Conservation (phyloP, 2,113 vertebrate genomes). For the Otocyon megalotis region DNA sequence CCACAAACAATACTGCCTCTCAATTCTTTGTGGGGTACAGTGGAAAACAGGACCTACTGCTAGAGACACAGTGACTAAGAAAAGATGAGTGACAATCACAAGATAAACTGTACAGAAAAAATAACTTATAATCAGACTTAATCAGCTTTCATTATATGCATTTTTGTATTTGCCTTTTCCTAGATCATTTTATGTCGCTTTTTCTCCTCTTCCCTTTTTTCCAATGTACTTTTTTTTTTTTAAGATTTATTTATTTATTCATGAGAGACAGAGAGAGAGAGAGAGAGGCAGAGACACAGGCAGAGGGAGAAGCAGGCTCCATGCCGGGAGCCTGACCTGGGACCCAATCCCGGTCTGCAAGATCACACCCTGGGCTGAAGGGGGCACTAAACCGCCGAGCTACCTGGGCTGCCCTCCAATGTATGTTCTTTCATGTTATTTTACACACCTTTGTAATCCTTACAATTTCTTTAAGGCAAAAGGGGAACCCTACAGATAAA, state of each 20-base stretch:
- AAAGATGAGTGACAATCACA: background rate
- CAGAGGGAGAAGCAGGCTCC: too few species aligned
- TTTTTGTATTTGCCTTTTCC: background rate
- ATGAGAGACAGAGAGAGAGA: too few species aligned
- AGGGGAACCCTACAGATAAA: constrained; percentile 4
- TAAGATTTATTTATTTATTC: too few species aligned
- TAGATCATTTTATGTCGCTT: background rate
- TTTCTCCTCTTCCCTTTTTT: constrained; percentile 20
- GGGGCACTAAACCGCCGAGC: too few species aligned
- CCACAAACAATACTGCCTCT: background rate
- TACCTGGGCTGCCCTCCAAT: background rate
- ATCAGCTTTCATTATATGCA: background rate
- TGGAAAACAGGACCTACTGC: background rate
- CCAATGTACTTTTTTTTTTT: too few species aligned
- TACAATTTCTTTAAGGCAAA: constrained; percentile 29
- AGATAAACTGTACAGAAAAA: background rate
- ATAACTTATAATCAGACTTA: background rate
- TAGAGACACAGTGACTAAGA: background rate
- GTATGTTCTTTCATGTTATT: background rate
- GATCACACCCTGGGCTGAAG: too few species aligned
- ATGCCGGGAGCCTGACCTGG: too few species aligned
- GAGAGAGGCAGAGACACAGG: too few species aligned
- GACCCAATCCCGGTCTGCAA: too few species aligned
- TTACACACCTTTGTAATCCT: constrained; percentile 38
- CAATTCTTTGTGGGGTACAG: background rate